Evolutionary conservation across 2,888 invertebrate species (phyloP), one percentile per base, ranked within the genome.

Genomic region (Andrena fulva): DNA sequence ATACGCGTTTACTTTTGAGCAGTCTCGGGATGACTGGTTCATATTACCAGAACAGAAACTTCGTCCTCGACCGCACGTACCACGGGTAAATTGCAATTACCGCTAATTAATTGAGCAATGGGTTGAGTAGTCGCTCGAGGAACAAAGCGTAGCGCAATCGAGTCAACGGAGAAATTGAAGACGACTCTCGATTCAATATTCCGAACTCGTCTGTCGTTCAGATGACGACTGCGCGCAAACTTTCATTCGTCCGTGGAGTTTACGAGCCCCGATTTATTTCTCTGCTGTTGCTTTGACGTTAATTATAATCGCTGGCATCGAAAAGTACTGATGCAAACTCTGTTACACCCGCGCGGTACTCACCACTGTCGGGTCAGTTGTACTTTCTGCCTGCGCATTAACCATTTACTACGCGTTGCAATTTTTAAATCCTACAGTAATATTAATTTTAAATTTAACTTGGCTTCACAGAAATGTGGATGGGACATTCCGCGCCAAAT

Each of bases 41-140:
- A 50, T 68, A 73, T 73, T 77, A 71, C 66, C 27, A 56, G 63
- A 59, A 42, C 52, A 24, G 75, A 63, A 88, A 78, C 81, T 80
- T 77, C 68, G 68, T 70, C 74, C 50, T 20, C 76, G 48, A 20
- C 71, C 74, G 67, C 77, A 75, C 76, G 85, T 83, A 80, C 69
- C 77, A 70, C 76, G 83, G 80, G 83, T 80, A 89, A 86, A 89
- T 89, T 90, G 87, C 89, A 91, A 92, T 91, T 91, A 90, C 88
- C 78, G 76, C 86, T 90, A 91, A 90, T 92, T 92, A 90, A 91
- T 91, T 89, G 86, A 90, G 85, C 87, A 84, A 86, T 80, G 77
- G 79, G 77, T 77, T 71, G 84, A 80, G 72, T 74, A 77, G 59
- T 69, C 48, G 76, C 31, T 71, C 54, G 48, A 42, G 64, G 72